Conservation (phyloP, 2,113 vertebrate genomes). For the Trochalopteron elliotii region DNA sequence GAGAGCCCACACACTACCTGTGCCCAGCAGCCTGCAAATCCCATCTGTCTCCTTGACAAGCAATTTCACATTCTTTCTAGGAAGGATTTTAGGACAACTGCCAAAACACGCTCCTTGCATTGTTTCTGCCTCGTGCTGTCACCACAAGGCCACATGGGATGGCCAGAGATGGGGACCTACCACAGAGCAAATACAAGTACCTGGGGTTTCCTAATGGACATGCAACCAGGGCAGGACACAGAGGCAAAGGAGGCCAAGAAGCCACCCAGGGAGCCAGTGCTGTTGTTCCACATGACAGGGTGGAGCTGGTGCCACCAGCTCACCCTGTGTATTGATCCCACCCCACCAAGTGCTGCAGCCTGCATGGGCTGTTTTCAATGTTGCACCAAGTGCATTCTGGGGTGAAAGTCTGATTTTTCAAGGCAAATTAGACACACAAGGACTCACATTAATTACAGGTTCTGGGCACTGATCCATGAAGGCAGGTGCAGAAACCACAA, state of each 20-base stretch:
- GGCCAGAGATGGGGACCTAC: background rate
- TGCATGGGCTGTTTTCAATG: background rate
- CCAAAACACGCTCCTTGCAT: background rate
- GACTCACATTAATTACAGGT: constrained; percentile 59
- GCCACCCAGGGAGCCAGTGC: background rate
- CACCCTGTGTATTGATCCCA: fast-evolving
- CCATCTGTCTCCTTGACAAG: background rate
- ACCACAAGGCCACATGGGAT: background rate
- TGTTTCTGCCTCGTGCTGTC: background rate
- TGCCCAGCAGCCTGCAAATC: background rate
- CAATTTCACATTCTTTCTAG: constrained; percentile 6
- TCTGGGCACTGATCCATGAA: constrained; percentile 63
- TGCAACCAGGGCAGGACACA: background rate
- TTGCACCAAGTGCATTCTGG: constrained; percentile 21
- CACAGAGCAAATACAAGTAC: background rate
- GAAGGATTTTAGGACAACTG: constrained; percentile 19
- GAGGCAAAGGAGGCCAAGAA: background rate
- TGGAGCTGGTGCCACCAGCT: fast-evolving
- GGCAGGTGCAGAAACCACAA: constrained; percentile 63
- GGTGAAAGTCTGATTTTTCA: constrained; percentile 58
- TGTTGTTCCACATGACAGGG: background rate
- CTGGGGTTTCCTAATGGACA: background rate
- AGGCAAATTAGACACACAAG: constrained; percentile 69
- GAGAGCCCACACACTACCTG: background rate
- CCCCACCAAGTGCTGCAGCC: fast-evolving